Conservation (phyloP, 1,140 invertebrate species). For the Trichogramma pretiosum region DNA sequence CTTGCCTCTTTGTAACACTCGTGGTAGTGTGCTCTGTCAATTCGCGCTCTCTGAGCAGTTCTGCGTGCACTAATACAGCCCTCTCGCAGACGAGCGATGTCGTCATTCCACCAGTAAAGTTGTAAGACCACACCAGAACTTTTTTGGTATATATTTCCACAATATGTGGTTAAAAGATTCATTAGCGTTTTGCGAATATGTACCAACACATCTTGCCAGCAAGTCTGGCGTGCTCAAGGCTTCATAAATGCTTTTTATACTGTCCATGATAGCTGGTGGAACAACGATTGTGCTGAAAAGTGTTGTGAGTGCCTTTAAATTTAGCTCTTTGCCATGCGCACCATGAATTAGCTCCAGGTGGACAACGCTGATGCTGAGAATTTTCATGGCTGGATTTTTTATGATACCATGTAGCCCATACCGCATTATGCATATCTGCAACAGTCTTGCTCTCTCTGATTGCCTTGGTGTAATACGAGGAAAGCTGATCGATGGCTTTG, state of each 20-base stretch:
- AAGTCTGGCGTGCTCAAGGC: slow-evolving; percentile 12
- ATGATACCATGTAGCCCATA: slow-evolving; percentile 24
- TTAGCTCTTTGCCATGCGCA: slow-evolving; percentile 9
- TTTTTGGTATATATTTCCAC: slow-evolving; percentile 18
- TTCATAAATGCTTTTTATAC: not conserved
- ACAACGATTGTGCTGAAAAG: not conserved
- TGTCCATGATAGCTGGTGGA: not conserved
- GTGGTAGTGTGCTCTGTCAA: no score
- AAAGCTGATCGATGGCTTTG: slow-evolving; percentile 18
- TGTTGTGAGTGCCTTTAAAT: not conserved
- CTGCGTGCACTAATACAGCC: no score
- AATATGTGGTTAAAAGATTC: slow-evolving; percentile 17
- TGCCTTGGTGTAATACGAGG: slow-evolving; percentile 21
- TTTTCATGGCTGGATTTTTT: slow-evolving; percentile 23
- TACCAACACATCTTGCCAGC: slow-evolving; percentile 17
- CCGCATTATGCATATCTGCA: slow-evolving; percentile 22
- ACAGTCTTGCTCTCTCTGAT: slow-evolving; percentile 21
- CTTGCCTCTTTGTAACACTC: no score
- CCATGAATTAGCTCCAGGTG: slow-evolving; percentile 16
- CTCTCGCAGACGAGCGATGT: no score
- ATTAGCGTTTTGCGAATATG: slow-evolving; percentile 18
- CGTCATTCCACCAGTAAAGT: no score
- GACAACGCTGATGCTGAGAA: slow-evolving; percentile 20
- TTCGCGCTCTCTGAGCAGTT: no score
- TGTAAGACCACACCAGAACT: no score